These are phyloP conservation scores for Yponomeuta sedellus DNA, from an alignment of 2,888 invertebrate genomes.

Conservation along the genomic window DNA sequence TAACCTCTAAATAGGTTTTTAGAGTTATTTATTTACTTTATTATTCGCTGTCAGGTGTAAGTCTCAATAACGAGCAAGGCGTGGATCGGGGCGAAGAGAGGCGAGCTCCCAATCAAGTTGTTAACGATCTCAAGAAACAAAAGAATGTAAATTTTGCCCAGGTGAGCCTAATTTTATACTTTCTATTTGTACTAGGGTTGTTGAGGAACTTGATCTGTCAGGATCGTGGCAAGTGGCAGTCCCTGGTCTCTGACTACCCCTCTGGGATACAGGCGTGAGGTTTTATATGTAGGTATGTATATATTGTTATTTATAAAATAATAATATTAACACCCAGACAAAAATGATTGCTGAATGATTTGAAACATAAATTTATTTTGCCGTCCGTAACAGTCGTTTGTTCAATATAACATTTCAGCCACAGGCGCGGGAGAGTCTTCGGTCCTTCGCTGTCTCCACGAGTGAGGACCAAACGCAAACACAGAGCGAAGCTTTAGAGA, in stretches of 20 bases:
- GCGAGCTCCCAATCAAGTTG: constrained; percentile 33
- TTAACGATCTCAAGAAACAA: constrained; percentile 59
- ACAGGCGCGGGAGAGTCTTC: background rate
- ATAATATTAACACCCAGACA: too few relatives aligned
- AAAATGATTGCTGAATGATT: too few relatives aligned
- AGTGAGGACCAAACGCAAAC: constrained; percentile 18
- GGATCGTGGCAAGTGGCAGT: too few relatives aligned
- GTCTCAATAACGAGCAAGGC: constrained; percentile 45
- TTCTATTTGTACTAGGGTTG: too few relatives aligned
- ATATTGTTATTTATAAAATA: too few relatives aligned
- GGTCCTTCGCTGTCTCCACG: constrained; percentile 26
- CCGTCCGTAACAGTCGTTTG: too few relatives aligned
- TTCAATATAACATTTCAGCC: background rate
- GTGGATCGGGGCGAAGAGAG: constrained; percentile 23
- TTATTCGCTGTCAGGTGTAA: constrained; percentile 21
- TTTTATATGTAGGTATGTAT: too few relatives aligned
- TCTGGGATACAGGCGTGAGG: too few relatives aligned
- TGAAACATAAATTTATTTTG: too few relatives aligned
- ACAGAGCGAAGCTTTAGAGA: constrained; percentile 25
- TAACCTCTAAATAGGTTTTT: too few relatives aligned
- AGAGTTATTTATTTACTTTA: background rate
- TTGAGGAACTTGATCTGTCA: too few relatives aligned
- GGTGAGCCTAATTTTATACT: constrained; percentile 7
- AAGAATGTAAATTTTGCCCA: constrained; percentile 50
- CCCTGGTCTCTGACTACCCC: too few relatives aligned